phyloP scores from a whole-genome alignment of 2,888 invertebrate genomes.

The Epinotia demarniana region DNA sequence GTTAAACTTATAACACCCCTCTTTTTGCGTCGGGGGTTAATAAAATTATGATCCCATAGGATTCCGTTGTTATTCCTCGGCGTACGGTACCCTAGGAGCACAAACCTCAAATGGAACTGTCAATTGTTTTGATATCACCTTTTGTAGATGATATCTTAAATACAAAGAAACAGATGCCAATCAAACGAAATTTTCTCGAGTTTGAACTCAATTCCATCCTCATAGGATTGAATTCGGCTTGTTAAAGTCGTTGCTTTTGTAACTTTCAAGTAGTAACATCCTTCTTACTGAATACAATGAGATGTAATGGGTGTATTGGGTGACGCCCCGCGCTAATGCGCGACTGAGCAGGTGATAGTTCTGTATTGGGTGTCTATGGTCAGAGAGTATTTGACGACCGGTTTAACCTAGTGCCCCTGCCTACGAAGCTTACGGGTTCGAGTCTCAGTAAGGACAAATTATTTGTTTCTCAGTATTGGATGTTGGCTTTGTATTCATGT shows the following conservation, averaged over 20 bases:
- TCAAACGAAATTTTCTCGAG: not conserved
- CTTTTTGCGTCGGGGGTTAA: too few relatives aligned
- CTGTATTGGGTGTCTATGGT: not conserved
- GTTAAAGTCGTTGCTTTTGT: not conserved
- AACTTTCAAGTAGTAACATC: conserved; percentile 3
- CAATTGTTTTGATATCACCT: not conserved
- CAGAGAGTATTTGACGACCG: not conserved
- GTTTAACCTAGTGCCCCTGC: too few relatives aligned
- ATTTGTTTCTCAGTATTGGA: too few relatives aligned
- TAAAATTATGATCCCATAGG: not conserved
- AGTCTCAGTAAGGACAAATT: too few relatives aligned
- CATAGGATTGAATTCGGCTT: not conserved
- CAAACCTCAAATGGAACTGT: not conserved
- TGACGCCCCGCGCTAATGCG: conserved; percentile 13
- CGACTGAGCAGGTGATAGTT: conserved; percentile 5
- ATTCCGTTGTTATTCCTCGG: not conserved
- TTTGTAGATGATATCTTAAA: not conserved
- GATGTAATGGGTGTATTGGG: conserved; percentile 24
- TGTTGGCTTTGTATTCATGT: too few relatives aligned
- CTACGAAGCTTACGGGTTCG: too few relatives aligned
- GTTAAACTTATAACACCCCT: too few relatives aligned
- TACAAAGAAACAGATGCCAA: not conserved
- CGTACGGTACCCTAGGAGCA: not conserved
- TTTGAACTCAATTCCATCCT: not conserved
- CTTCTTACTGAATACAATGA: conserved; percentile 24